Conservation (phyloP, 2,888 invertebrate genomes). For the Campoplex nolae region DNA sequence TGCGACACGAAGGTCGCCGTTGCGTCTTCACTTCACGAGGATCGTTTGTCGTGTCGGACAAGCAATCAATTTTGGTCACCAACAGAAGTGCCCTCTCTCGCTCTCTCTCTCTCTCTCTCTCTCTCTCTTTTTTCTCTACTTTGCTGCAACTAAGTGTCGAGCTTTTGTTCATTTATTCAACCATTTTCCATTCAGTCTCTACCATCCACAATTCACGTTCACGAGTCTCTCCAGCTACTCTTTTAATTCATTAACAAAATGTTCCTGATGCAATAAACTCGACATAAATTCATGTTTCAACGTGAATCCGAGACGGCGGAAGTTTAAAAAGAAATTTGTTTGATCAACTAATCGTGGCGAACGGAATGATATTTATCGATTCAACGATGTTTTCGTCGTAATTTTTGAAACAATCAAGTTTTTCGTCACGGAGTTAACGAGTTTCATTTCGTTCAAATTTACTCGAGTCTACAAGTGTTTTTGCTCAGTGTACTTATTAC, state of each 20-base stretch:
- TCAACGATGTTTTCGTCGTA: neutral
- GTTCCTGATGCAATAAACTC: neutral
- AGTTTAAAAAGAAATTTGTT: neutral
- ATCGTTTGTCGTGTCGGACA: slow-evolving; percentile 70
- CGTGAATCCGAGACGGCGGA: neutral
- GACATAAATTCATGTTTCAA: neutral
- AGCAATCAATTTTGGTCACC: slow-evolving; percentile 70
- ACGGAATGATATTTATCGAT: no score
- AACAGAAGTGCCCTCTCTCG: slow-evolving; percentile 24
- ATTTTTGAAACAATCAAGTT: neutral
- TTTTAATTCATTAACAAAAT: neutral
- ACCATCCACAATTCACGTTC: slow-evolving; percentile 7
- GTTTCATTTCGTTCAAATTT: no score
- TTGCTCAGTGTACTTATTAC: neutral
- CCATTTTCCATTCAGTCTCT: slow-evolving; percentile 40
- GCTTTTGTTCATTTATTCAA: slow-evolving; percentile 15
- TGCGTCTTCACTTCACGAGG: slow-evolving; percentile 67
- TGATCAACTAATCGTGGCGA: neutral
- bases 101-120: slow-evolving; percentile 9
- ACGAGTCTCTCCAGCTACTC: slow-evolving; percentile 39
- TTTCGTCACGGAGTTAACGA: no score
- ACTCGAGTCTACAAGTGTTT: neutral
- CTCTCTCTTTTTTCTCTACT: slow-evolving; percentile 9
- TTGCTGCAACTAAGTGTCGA: slow-evolving; percentile 20
- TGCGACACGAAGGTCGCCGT: slow-evolving; percentile 63